These are phyloP conservation scores for Platyscapa corneri DNA, from an alignment of 1,140 invertebrate genomes.

Conservation along the genomic window DNA sequence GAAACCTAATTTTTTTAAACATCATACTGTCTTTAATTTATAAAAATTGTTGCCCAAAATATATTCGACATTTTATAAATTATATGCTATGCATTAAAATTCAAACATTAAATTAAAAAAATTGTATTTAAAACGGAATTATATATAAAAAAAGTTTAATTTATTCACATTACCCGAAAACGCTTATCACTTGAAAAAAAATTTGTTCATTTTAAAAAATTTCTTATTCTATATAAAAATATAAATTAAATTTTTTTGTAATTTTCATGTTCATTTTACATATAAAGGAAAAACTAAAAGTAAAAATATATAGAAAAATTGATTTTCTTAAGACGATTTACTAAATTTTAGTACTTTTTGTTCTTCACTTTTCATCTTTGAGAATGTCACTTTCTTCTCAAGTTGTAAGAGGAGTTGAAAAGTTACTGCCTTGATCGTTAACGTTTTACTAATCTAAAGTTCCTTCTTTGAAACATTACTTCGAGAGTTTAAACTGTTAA, in stretches of 20 bases:
- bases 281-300: background rate
- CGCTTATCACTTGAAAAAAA: no score
- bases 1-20: no score
- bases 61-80: no score
- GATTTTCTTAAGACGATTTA: background rate
- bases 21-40: no score
- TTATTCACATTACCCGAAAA: no score
- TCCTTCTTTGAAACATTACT: constrained; percentile 14
- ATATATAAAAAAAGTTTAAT: no score
- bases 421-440: constrained; percentile 18
- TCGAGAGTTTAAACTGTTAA: constrained; percentile 12
- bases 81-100: no score
- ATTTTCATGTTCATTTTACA: background rate
- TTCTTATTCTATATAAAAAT: no score
- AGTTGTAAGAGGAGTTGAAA: background rate
- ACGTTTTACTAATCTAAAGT: constrained; percentile 27
- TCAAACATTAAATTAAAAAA: no score
- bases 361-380: background rate
- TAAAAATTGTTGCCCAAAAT: no score
- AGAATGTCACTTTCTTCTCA: background rate
- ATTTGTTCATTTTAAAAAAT: no score
- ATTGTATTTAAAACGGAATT: no score
- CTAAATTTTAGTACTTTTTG: background rate
- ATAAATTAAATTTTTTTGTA: background rate
- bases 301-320: background rate